Conservation (phyloP, 2,797 vertebrate species). For the Pteronotus mesoamericanus region DNA sequence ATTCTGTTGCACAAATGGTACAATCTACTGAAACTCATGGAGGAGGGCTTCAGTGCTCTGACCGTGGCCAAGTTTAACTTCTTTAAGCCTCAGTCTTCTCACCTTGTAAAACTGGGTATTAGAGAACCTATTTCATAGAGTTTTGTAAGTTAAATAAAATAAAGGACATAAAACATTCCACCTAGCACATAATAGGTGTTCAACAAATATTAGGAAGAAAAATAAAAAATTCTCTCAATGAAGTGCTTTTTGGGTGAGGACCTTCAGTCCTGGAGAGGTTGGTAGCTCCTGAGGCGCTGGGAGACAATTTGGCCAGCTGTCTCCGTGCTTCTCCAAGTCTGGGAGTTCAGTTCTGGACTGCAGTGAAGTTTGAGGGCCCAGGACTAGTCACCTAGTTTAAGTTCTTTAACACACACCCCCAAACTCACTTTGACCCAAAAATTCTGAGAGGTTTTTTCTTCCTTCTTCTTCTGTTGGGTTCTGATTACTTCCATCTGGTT, state of each 20-base stretch:
- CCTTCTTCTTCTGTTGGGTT: conserved; percentile 49
- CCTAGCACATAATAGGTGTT: background rate
- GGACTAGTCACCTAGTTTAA: background rate
- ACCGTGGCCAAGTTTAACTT: background rate
- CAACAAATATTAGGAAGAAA: background rate
- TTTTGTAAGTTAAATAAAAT: background rate
- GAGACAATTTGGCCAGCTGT: background rate
- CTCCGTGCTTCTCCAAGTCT: background rate
- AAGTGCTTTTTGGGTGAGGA: background rate
- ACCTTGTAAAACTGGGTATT: background rate
- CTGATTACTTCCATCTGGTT: conserved; percentile 76
- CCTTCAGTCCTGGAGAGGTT: background rate
- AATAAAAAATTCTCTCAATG: background rate
- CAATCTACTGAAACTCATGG: background rate
- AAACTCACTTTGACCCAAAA: conserved; percentile 20
- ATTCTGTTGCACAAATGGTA: background rate
- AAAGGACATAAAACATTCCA: background rate
- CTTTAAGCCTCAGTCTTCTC: background rate
- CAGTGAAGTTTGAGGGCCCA: background rate
- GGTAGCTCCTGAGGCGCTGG: background rate
- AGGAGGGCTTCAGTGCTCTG: background rate
- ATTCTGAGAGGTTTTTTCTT: conserved; percentile 39
- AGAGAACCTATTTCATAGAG: background rate
- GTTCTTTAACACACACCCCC: conserved; percentile 4
- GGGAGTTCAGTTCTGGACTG: background rate